These are phyloP conservation scores for Carterocephalus palaemon DNA, from an alignment of 2,888 invertebrate species.

Conservation along the genomic window DNA sequence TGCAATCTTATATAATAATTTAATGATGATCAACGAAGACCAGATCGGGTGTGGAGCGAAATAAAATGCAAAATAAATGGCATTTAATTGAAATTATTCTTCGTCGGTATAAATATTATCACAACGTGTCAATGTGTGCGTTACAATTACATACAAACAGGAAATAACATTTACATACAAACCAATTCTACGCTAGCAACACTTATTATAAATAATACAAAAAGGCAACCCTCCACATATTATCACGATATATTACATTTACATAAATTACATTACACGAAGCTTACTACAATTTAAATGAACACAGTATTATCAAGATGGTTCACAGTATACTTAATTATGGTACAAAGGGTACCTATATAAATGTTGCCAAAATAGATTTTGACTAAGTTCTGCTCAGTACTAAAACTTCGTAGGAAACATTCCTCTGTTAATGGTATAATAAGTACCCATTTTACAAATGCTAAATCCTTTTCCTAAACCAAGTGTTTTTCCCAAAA, in stretches of 20 bases:
- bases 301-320: conserved; percentile 16
- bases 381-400: no score
- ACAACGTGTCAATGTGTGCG: conserved; percentile 7
- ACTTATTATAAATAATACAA: conserved; percentile 10
- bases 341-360: no score
- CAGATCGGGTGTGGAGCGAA: no score
- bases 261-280: conserved; percentile 1
- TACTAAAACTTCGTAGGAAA: no score
- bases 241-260: conserved; percentile 6
- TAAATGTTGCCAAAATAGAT: no score
- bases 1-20: no score
- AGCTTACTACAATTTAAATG: conserved; percentile 1
- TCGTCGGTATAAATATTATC: conserved; percentile 6
- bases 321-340: conserved; percentile 10
- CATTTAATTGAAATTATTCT: conserved; percentile 2
- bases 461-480: no score
- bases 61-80: conserved; percentile 6
- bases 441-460: no score
- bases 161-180: conserved; percentile 5
- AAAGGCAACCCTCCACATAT: conserved; percentile 7
- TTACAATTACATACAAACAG: conserved; percentile 1
- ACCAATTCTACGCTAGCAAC: conserved; percentile 9
- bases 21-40: no score
- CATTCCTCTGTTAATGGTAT: no score
- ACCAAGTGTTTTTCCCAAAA: no score